A percentile compares a stretch with the other conserved stretches of the same genome.
These are phyloP conservation scores for Cryptocephalus primarius DNA, from an alignment of 2,888 invertebrate species.

Conservation along the genomic window DNA sequence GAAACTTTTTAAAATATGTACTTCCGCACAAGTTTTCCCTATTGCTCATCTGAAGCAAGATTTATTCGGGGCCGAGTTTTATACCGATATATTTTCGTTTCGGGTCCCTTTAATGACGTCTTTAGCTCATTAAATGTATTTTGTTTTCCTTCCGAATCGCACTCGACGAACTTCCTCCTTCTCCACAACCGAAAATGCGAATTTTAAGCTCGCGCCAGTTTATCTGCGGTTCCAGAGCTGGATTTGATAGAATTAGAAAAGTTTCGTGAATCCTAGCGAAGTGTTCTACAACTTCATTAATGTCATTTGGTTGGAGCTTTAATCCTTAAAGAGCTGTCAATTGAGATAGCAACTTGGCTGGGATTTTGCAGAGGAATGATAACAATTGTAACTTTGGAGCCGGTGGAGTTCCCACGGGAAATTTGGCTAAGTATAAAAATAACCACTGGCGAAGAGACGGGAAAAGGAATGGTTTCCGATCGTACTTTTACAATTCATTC, in stretches of 20 bases:
- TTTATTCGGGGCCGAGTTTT: too few relatives aligned
- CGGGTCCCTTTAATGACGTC: too few relatives aligned
- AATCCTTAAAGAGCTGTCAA: slow-evolving; percentile 9
- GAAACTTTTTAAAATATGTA: too few relatives aligned
- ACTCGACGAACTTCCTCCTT: neutral
- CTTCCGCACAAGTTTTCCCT: too few relatives aligned
- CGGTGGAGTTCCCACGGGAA: too few relatives aligned
- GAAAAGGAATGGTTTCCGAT: too few relatives aligned
- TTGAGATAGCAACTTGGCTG: slow-evolving; percentile 2
- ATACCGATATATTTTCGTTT: too few relatives aligned
- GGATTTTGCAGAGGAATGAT: slow-evolving; percentile 1
- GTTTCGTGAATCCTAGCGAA: slow-evolving; percentile 15
- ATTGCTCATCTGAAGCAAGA: too few relatives aligned
- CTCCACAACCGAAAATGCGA: slow-evolving; percentile 2
- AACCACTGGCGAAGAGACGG: too few relatives aligned
- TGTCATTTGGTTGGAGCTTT: slow-evolving; percentile 8
- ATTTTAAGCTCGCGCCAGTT: slow-evolving; percentile 14
- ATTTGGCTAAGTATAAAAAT: too few relatives aligned
- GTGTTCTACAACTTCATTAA: slow-evolving; percentile 15
- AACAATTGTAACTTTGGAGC: neutral
- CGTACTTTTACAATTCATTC: neutral
- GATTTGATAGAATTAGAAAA: slow-evolving; percentile 19
- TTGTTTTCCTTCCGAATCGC: too few relatives aligned
- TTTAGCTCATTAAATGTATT: too few relatives aligned
- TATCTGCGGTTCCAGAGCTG: slow-evolving; percentile 9